phyloP scores from a whole-genome alignment of 2,888 invertebrate genomes.

The Ormyrus labotus region DNA sequence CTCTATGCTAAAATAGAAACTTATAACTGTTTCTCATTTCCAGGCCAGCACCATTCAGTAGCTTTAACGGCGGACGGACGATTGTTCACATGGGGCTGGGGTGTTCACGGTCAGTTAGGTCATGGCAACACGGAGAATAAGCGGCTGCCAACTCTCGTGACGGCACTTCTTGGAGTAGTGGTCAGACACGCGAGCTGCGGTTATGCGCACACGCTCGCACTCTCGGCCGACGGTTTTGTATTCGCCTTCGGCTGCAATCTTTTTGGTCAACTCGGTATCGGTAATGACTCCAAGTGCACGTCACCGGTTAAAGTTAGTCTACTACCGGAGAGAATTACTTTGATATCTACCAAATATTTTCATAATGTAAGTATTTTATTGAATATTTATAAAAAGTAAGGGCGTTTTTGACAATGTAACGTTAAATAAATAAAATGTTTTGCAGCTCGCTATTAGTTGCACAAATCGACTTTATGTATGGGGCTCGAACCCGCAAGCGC shows the following conservation, averaged over 20 bases:
- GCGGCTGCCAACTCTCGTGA: constrained; percentile 67
- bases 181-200: constrained; percentile 80
- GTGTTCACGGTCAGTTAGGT: constrained; percentile 94
- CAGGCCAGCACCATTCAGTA: constrained; percentile 91
- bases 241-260: constrained; percentile 84
- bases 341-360: constrained; percentile 84
- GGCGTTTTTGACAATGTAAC: neutral
- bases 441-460: constrained; percentile 82
- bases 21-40: neutral
- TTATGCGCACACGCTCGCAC: constrained; percentile 84
- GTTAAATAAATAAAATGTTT: constrained; percentile 15
- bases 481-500: constrained; percentile 87
- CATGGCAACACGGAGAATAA: constrained; percentile 86
- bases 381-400: constrained; percentile 16
- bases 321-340: constrained; percentile 77
- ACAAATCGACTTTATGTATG: constrained; percentile 84
- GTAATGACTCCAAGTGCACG: constrained; percentile 78
- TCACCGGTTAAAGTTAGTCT: constrained; percentile 79
- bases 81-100: constrained; percentile 97
- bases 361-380: constrained; percentile 81
- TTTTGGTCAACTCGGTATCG: constrained; percentile 87
- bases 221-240: constrained; percentile 83
- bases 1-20: neutral
- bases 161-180: constrained; percentile 71
- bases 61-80: constrained; percentile 87